Percentiles rank a stretch among this genome's conserved stretches.
phyloP scores from a whole-genome alignment of 1,140 invertebrate genomes.

The Drosophila bipectinata region DNA sequence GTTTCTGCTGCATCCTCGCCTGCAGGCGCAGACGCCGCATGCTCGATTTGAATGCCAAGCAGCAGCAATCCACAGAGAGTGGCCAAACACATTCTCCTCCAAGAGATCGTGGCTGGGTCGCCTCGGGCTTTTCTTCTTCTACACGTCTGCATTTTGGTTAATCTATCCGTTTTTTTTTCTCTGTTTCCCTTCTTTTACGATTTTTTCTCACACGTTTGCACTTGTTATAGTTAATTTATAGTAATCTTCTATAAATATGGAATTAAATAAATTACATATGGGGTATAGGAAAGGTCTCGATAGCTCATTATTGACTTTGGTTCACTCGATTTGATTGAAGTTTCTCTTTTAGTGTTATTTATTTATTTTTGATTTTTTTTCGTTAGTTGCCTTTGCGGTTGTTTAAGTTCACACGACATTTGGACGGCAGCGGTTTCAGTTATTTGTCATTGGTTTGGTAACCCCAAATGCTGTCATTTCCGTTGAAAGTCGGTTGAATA shows the following conservation, averaged over 20 bases:
- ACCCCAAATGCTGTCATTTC: conserved; percentile 67
- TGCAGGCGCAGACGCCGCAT: conserved; percentile 74
- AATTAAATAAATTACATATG: conserved; percentile 35
- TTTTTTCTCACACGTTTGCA: conserved; percentile 72
- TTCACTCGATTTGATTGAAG: conserved; percentile 26
- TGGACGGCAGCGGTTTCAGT: conserved; percentile 52
- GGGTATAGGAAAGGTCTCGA: conserved; percentile 15
- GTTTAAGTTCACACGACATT: conserved; percentile 59
- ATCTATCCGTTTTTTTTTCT: conserved; percentile 20
- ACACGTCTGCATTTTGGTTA: conserved; percentile 67
- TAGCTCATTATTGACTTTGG: conserved; percentile 46
- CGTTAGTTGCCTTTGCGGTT: conserved; percentile 19
- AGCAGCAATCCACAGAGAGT: conserved; percentile 69
- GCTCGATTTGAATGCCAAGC: conserved; percentile 79
- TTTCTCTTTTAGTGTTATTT: conserved; percentile 23
- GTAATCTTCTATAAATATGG: conserved; percentile 54
- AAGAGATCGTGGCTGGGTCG: conserved; percentile 41
- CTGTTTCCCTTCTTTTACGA: conserved; percentile 25
- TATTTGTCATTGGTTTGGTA: conserved; percentile 60
- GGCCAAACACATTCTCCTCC: conserved; percentile 61
- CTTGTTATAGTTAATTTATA: conserved; percentile 60
- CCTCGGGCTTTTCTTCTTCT: conserved; percentile 67
- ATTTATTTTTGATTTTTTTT: conserved; percentile 4
- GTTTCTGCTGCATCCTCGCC: conserved; percentile 67
- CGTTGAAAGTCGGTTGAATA: conserved; percentile 66